A percentile compares a stretch with the other conserved stretches of the same genome.
Evolutionary conservation across 1,140 invertebrate genomes (phyloP).

Genomic region (Drosophila tropicalis): DNA sequence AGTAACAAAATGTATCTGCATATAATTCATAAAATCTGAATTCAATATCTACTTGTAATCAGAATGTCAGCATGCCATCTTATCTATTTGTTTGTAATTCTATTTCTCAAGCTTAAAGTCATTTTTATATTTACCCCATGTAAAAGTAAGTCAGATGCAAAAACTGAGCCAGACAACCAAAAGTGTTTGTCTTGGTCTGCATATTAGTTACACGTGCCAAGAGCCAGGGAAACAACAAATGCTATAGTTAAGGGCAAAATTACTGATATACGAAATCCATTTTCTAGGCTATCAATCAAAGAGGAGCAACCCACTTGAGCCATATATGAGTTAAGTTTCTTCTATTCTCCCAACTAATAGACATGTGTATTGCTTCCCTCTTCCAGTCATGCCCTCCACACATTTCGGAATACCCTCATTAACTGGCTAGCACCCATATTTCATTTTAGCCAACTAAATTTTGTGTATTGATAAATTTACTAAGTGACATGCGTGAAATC

Average conservation of each 20-base stretch:
- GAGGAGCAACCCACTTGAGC: conserved; percentile 16
- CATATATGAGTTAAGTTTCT: conserved; percentile 20
- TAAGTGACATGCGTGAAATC: conserved; percentile 54
- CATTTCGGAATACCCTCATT: conserved; percentile 58
- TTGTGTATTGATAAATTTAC: conserved; percentile 62
- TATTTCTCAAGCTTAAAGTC: not conserved
- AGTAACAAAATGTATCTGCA: no score
- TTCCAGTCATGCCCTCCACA: conserved; percentile 24
- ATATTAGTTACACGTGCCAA: conserved; percentile 60
- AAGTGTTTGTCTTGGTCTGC: conserved; percentile 22
- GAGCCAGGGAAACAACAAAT: conserved; percentile 34
- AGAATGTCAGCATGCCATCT: no score
- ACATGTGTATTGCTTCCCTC: conserved; percentile 50
- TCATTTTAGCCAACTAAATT: conserved; percentile 48
- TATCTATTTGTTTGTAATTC: no score
- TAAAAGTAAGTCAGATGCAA: not conserved
- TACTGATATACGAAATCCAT: conserved; percentile 65
- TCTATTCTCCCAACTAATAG: conserved; percentile 51
- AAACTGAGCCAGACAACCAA: not conserved
- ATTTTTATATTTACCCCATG: conserved; percentile 11
- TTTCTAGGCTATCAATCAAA: conserved; percentile 70
- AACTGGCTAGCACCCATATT: conserved; percentile 60
- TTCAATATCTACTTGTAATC: no score
- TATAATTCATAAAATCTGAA: no score
- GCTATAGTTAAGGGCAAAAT: conserved; percentile 34